Evolutionary conservation across 2,797 vertebrate genomes (phyloP).

Genomic region (Gallinago solitaria): DNA sequence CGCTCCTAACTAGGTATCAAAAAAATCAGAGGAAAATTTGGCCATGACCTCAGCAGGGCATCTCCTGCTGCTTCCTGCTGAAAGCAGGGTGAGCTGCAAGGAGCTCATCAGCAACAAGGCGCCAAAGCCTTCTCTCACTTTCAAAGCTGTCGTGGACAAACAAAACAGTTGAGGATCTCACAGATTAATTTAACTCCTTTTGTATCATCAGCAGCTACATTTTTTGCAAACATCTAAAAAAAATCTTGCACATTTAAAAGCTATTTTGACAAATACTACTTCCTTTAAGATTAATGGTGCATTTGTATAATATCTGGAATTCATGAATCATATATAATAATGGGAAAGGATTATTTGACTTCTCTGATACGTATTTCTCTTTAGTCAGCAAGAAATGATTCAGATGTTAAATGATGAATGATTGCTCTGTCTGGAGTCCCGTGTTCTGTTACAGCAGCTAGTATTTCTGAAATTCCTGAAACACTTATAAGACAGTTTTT

Average conservation of each 20-base stretch:
- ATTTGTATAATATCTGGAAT: not conserved
- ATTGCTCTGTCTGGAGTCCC: not conserved
- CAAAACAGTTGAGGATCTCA: not conserved
- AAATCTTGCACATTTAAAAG: not conserved
- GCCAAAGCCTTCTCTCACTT: not conserved
- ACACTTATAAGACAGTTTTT: not conserved
- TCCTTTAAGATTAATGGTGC: not conserved
- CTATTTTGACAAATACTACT: not conserved
- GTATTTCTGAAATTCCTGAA: constrained; percentile 1
- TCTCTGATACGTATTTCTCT: not conserved
- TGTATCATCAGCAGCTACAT: not conserved
- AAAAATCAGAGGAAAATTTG: not conserved
- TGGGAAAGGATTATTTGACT: not conserved
- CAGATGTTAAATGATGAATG: not conserved
- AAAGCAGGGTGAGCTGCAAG: not conserved
- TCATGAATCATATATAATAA: not conserved
- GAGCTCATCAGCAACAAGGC: not conserved
- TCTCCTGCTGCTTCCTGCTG: not conserved
- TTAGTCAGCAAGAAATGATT: constrained; percentile 6
- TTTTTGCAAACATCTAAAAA: not conserved
- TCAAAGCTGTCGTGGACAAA: not conserved
- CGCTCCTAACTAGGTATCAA: not conserved
- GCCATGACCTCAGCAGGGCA: not conserved
- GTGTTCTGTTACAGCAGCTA: not conserved
- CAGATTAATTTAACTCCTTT: not conserved